Evolutionary conservation across 1,140 invertebrate species (phyloP), one percentile per base, ranked within the genome.

Genomic region (Pinna nobilis): DNA sequence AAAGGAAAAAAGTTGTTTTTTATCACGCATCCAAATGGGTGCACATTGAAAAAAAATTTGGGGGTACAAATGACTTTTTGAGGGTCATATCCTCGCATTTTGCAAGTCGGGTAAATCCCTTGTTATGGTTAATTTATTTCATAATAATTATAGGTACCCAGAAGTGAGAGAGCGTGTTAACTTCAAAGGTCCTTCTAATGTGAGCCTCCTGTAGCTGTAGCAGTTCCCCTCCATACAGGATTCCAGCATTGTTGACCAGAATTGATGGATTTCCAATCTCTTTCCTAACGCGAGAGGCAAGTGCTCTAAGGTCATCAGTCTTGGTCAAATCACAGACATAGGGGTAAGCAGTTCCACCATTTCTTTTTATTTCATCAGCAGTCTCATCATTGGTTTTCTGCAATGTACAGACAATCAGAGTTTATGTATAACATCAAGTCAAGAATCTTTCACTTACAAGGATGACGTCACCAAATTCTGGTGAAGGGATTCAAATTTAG

Each of bases 171-270:
- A 93, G 78, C 13, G 89, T 85, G 82, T 94, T 94, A 13, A 94
- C 91, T 70, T 91, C 90, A 80, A 94, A 92, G 1, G 92, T 93
- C 74, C 88, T 90, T 50, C 91, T 80, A 41, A 94, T 93, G 41
- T 89, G 82, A 18, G 89, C 81, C 88, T 98, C 97, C 0, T 94
- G 93, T 37, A 94, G 93, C 53, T 98, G 93, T 76, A 98, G 89
- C 25, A 98, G 89, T 37, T 92, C 91, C 69, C 93, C 92, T 1
- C 96, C 96, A 47, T 93, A 94, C 0, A 97, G 93, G 50, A 98
- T 94, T 18, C 96, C 97, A 20, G 97, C 97, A 88, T 98, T 99
- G 88, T 98, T 98, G 25, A 99, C 92, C 11, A 99, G 87, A 60
- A 98, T 92, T 4, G 93, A 94, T 1, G 97, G 94, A 88, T 93